A percentile compares a stretch with the other conserved stretches of the same genome.
Conservation (phyloP, 1,140 invertebrate species). For the Lordiphosa clarofinis region DNA sequence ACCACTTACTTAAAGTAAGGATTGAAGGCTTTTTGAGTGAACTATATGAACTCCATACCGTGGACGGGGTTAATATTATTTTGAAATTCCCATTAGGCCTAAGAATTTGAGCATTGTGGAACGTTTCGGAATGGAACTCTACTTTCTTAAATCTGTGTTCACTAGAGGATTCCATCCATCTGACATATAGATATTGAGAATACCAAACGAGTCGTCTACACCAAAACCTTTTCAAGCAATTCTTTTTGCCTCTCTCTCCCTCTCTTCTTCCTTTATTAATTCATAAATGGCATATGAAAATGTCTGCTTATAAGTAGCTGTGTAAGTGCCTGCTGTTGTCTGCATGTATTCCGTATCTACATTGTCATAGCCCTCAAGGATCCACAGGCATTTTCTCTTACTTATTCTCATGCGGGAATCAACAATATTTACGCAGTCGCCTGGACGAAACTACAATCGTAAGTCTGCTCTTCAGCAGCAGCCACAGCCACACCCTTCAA, state of each 20-base stretch:
- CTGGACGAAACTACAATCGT: conserved; percentile 49
- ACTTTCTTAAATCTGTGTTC: too few relatives aligned
- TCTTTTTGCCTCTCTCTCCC: neutral
- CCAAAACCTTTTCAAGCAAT: neutral
- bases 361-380: conserved; percentile 13
- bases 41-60: too few relatives aligned
- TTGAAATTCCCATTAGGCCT: too few relatives aligned
- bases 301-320: conserved; percentile 50
- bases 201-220: neutral
- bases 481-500: neutral
- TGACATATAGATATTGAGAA: too few relatives aligned
- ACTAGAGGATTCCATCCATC: too few relatives aligned
- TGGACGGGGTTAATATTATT: too few relatives aligned
- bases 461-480: conserved; percentile 30
- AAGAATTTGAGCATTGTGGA: too few relatives aligned
- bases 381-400: conserved; percentile 13
- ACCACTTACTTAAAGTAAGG: too few relatives aligned
- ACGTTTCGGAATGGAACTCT: too few relatives aligned
- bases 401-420: conserved; percentile 19
- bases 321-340: conserved; percentile 46
- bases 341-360: conserved; percentile 16
- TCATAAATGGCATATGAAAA: conserved; percentile 42
- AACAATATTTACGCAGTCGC: conserved; percentile 56
- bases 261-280: conserved; percentile 4
- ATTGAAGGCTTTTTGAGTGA: too few relatives aligned